Conservation (phyloP, 2,797 vertebrate genomes). For the Lemur catta region DNA sequence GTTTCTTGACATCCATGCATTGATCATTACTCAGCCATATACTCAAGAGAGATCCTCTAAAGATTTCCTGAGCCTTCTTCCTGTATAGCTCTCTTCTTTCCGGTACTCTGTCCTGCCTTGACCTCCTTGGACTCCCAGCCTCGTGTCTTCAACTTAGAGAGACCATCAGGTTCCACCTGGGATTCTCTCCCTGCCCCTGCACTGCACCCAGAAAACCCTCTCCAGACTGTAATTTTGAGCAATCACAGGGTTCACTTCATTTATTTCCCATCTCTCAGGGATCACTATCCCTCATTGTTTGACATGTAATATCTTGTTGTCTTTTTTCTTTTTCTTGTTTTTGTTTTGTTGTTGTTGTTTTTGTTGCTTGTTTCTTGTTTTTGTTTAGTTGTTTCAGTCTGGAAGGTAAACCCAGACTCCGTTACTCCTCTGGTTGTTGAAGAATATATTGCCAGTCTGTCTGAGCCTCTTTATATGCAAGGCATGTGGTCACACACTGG, state of each 20-base stretch:
- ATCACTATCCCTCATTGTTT: neutral
- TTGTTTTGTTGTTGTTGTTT: neutral
- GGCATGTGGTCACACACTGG: neutral
- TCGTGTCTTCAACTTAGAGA: neutral
- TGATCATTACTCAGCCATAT: neutral
- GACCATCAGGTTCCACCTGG: neutral
- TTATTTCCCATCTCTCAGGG: neutral
- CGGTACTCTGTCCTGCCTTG: neutral
- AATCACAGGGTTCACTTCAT: neutral
- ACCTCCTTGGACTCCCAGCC: neutral
- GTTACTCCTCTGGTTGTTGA: slow-evolving; percentile 8
- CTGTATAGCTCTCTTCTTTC: neutral
- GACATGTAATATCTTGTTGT: neutral
- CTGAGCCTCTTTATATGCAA: slow-evolving; percentile 33
- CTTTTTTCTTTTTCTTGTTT: neutral
- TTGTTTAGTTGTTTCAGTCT: neutral
- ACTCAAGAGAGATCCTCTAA: neutral
- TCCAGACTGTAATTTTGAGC: neutral
- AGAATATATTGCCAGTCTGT: neutral
- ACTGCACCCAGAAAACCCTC: neutral
- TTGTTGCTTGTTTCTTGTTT: neutral
- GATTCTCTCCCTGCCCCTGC: neutral
- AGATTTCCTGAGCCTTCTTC: neutral
- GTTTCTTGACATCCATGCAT: neutral
- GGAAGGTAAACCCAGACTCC: neutral